Conservation (phyloP, 2,797 vertebrate genomes). For the Gymnopithys bicolor region DNA sequence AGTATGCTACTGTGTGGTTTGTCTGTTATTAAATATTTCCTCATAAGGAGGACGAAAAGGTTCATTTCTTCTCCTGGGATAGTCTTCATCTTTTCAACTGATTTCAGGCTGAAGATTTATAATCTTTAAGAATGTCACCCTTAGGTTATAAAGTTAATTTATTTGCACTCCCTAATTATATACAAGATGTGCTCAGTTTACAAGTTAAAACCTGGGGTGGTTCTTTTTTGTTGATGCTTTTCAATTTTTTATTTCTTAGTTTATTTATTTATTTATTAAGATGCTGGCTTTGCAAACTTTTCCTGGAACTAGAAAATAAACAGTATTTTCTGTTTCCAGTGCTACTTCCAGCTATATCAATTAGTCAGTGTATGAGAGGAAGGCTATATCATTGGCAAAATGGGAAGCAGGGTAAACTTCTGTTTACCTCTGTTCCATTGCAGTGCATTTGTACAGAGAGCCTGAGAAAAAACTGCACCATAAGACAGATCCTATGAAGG, state of each 20-base stretch:
- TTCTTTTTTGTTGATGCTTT: background rate
- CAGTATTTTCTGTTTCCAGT: background rate
- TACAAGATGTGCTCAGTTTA: conserved; percentile 4
- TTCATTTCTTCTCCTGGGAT: background rate
- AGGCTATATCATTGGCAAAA: background rate
- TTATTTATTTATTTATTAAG: background rate
- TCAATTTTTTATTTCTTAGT: background rate
- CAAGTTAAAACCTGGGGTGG: background rate
- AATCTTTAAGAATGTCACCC: background rate
- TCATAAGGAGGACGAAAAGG: background rate
- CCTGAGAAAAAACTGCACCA: background rate
- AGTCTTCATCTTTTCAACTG: background rate
- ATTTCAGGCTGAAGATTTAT: background rate
- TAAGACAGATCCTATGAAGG: background rate
- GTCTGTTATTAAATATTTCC: background rate
- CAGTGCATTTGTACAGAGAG: background rate
- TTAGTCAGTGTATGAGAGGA: background rate
- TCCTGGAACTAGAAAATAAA: background rate
- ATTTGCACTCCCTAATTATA: background rate
- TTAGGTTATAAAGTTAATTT: conserved; percentile 46
- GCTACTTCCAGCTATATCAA: background rate
- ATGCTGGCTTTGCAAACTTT: background rate
- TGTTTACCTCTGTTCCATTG: background rate
- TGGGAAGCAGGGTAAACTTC: background rate
- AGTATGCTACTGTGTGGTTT: background rate